Conservation (phyloP, 2,888 invertebrate species). For the Temnothorax ravouxi region DNA sequence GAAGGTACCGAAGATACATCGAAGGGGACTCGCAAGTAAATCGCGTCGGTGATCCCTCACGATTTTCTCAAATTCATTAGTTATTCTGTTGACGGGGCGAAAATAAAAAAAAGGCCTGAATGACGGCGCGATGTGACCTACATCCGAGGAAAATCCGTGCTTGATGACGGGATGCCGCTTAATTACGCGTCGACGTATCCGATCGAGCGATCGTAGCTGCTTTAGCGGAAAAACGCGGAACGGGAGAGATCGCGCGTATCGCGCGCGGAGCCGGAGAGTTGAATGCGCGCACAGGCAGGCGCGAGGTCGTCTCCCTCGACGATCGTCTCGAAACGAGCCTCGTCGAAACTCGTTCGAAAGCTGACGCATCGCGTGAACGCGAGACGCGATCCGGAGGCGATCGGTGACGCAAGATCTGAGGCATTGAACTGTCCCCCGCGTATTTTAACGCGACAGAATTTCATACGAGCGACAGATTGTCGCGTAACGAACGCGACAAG, state of each 20-base stretch:
- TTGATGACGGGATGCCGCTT: conserved; percentile 10
- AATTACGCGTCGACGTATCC: conserved; percentile 25
- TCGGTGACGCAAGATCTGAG: conserved; percentile 43
- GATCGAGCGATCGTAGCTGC: neutral
- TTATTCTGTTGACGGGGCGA: neutral
- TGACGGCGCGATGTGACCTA: neutral
- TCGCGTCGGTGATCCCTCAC: neutral
- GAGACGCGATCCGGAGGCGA: conserved; percentile 33
- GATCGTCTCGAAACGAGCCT: conserved; percentile 35
- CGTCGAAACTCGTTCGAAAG: conserved; percentile 42
- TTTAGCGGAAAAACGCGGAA: neutral
- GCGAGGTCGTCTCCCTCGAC: conserved; percentile 57
- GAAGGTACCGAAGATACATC: neutral
- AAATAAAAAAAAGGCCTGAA: conserved; percentile 5
- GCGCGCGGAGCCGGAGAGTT: conserved; percentile 63
- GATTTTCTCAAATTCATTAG: neutral
- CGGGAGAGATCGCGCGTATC: conserved; percentile 6
- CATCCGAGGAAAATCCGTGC: conserved; percentile 27
- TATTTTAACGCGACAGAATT: conserved; percentile 16
- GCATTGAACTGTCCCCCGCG: neutral
- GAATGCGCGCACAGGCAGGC: conserved; percentile 63
- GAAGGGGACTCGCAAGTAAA: neutral
- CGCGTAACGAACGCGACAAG: neutral
- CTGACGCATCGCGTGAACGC: conserved; percentile 43
- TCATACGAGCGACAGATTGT: neutral